A percentile compares a stretch with the other conserved stretches of the same genome.
These are phyloP conservation scores for Burhinus oedicnemus DNA, from an alignment of 2,113 vertebrate species.

Conservation along the genomic window DNA sequence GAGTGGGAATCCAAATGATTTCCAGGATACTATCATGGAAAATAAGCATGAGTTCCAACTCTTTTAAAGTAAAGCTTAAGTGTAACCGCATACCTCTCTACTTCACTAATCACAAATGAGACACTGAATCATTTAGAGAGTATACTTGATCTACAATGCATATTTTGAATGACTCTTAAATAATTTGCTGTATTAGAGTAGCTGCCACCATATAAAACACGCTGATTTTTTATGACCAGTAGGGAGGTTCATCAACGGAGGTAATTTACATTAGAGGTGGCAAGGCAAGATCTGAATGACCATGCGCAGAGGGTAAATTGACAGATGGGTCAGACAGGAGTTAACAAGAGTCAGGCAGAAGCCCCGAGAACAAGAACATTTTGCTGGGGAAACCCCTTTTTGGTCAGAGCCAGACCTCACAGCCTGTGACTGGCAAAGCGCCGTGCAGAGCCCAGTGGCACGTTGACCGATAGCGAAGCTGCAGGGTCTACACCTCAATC, in stretches of 20 bases:
- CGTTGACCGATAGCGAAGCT: fast-evolving
- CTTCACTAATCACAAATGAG: not conserved
- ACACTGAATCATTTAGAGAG: not conserved
- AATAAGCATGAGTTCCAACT: not conserved
- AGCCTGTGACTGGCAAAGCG: fast-evolving
- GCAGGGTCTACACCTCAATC: not conserved
- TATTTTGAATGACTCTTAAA: not conserved
- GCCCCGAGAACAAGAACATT: not conserved
- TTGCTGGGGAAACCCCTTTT: not conserved
- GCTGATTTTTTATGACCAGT: not conserved
- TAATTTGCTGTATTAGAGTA: not conserved
- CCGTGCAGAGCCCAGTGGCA: not conserved
- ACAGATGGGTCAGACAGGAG: not conserved
- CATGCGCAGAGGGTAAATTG: fast-evolving
- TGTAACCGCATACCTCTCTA: not conserved
- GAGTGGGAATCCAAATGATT: not conserved
- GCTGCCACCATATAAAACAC: not conserved
- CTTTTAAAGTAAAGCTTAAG: not conserved
- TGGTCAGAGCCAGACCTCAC: not conserved
- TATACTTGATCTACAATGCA: not conserved
- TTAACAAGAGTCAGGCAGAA: not conserved
- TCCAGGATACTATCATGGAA: not conserved
- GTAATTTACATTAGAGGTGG: not conserved
- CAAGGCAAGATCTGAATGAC: not conserved
- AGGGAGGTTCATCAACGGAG: not conserved